Evolutionary conservation across 35 echinoderm and acorn worm species (phyloP).

Genomic region (Apostichopus parvimensis): DNA sequence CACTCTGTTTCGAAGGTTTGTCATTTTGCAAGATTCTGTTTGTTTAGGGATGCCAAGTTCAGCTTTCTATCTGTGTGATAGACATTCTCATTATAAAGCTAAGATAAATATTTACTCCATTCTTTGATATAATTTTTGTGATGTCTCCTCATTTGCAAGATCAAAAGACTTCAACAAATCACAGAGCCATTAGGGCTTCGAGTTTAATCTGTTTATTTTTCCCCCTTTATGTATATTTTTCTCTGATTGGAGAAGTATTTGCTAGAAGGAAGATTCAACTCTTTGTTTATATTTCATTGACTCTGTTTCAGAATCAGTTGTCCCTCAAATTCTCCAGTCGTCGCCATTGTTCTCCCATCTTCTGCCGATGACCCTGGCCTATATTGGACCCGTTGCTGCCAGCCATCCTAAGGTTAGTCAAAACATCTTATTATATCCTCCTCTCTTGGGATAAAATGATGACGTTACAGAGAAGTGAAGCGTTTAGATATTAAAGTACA

Average conservation of each 20-base stretch:
- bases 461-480: no score
- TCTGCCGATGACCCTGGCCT: constrained; percentile 83
- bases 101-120: no score
- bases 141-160: not conserved
- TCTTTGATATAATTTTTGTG: no score
- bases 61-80: not conserved
- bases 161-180: not conserved
- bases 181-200: no score
- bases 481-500: no score
- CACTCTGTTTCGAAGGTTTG: constrained; percentile 75
- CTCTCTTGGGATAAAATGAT: no score
- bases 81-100: not conserved
- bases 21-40: not conserved
- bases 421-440: not conserved
- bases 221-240: no score
- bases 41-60: not conserved
- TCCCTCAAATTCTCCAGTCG: constrained; percentile 73
- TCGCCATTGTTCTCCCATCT: constrained; percentile 85
- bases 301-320: constrained; percentile 64
- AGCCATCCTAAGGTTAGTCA: constrained; percentile 89
- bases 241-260: no score
- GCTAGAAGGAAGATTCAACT: no score
- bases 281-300: no score
- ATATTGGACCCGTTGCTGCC: constrained; percentile 86
- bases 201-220: not conserved